Evolutionary conservation across 2,888 invertebrate species (phyloP), one percentile per base, ranked within the genome.

Genomic region (Ochlodes sylvanus): DNA sequence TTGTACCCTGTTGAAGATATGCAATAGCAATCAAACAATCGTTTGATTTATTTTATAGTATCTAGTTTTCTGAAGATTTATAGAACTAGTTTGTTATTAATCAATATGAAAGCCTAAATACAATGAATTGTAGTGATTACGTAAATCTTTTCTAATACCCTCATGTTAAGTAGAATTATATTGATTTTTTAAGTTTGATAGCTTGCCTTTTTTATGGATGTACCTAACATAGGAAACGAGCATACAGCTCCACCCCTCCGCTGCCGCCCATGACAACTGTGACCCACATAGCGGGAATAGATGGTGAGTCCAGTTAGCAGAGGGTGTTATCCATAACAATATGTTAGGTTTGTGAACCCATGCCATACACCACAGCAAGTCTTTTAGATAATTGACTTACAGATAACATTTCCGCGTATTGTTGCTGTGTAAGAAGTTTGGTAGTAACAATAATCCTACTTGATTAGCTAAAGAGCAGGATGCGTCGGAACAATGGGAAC

Each of bases 401-500:
- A 68, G 38, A 62, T 44, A n/a, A 67, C 32, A 71, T 63, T 67
- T 52, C 55, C 67, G 57, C 64, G 52, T 61, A 67, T 67, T 61
- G 67, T 67, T 55, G 12, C 27, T 38, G 67, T 27, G 56, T 50
- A 58, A 68, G 57, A 61, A 60, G 21, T 63, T 57, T 50, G 50
- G 63, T 34, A 50, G 58, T 50, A 50, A 68, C 19, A 63, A 68
- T 67, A 68, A 68, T 68, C 56, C 67, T 62, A 55, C 56, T 55
- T 64, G 70, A 73, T 72, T 72, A 74, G 73, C 75, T 74, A 73
- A 75, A 75, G n/a, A n/a, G 76, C 87, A 84, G 89, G 88, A 89
- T 84, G 88, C 80, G 80, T 86, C 80, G 64, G 77, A 85, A 88
- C 88, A 89, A 88, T 85, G 81, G 80, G 85, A 82, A 82, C 89